Percentiles rank a stretch among this genome's conserved stretches.
phyloP scores from a whole-genome alignment of 2,888 invertebrate genomes.

The Rhaphigaster nebulosa region DNA sequence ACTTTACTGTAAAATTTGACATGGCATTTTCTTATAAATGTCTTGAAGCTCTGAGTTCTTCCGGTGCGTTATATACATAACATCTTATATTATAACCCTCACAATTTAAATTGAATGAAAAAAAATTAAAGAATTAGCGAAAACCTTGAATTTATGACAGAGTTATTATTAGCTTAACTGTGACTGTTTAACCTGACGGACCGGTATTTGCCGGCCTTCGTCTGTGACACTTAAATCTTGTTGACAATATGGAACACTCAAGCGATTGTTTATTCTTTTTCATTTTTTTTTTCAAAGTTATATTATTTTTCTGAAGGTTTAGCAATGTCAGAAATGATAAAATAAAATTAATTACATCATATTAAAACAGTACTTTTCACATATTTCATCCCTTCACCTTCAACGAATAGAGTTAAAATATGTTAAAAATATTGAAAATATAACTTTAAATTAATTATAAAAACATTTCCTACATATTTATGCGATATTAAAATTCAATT shows the following conservation, averaged over 20 bases:
- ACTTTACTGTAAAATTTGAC: neutral
- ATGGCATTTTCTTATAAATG: neutral
- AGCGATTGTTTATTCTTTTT: neutral
- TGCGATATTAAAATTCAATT: too few species aligned
- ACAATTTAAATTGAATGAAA: neutral
- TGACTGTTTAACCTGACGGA: neutral
- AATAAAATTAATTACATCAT: too few species aligned
- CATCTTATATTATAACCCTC: too few species aligned
- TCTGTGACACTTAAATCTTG: neutral
- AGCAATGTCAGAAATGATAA: too few species aligned
- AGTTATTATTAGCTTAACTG: neutral
- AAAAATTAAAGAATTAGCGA: neutral
- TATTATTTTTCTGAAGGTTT: neutral
- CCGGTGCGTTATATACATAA: neutral
- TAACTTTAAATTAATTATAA: too few species aligned
- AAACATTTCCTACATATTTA: too few species aligned
- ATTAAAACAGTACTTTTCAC: too few species aligned
- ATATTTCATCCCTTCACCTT: too few species aligned
- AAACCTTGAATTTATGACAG: neutral
- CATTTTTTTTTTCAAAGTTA: neutral
- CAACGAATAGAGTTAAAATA: too few species aligned
- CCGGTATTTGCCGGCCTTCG: neutral
- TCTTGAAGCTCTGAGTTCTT: too few species aligned
- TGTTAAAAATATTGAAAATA: too few species aligned
- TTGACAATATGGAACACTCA: neutral